phyloP scores from a whole-genome alignment of 2,797 vertebrate species.

The Capromys pilorides region DNA sequence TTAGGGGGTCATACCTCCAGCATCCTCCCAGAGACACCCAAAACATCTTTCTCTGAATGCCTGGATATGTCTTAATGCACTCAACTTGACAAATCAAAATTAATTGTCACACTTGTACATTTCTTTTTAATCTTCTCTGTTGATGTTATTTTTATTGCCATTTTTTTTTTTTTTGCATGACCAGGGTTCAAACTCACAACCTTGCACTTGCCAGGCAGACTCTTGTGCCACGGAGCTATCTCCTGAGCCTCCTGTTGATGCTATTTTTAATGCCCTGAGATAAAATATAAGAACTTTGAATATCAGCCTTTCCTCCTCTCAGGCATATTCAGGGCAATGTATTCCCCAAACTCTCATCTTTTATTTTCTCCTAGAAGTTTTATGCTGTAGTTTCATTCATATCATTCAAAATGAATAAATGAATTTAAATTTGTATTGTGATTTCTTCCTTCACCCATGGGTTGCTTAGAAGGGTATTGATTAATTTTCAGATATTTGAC shows the following conservation, averaged over 20 bases:
- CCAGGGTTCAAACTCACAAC: too few relatives aligned
- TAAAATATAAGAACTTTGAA: background rate
- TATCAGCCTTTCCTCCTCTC: slow-evolving; percentile 5
- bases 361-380: background rate
- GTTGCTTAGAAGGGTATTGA: background rate
- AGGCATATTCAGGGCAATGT: background rate
- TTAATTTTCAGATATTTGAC: slow-evolving; percentile 32
- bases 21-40: background rate
- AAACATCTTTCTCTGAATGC: background rate
- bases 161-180: too few relatives aligned
- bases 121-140: background rate
- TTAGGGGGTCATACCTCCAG: background rate
- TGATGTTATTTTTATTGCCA: background rate
- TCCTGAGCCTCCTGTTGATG: too few relatives aligned
- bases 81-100: background rate
- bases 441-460: background rate
- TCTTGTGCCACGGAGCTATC: too few relatives aligned
- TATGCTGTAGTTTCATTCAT: background rate
- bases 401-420: background rate
- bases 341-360: background rate
- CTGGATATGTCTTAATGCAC: background rate
- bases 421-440: slow-evolving; percentile 11
- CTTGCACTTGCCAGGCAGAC: too few relatives aligned
- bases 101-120: background rate
- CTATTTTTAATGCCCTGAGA: background rate